Percentiles rank a stretch among this genome's conserved stretches.
Evolutionary conservation across 1,140 invertebrate species (phyloP).

Genomic region (Anastatus disparis): DNA sequence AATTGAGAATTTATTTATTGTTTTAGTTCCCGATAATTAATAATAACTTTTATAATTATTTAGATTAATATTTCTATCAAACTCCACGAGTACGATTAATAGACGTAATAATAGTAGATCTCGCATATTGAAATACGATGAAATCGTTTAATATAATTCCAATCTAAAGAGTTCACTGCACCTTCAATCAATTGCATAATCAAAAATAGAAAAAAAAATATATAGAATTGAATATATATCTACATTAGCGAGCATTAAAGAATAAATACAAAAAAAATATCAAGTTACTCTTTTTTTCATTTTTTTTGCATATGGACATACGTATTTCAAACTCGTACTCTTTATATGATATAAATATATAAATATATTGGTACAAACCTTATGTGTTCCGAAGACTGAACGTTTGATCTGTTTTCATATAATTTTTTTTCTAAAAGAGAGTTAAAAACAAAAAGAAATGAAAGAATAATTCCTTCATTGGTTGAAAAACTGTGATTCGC

Average conservation of each 20-base stretch:
- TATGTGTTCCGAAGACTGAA: slow-evolving; percentile 30
- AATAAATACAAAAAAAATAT: neutral
- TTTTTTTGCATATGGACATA: slow-evolving; percentile 19
- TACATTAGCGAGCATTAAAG: neutral
- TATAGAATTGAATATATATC: slow-evolving; percentile 33
- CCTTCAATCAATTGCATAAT: slow-evolving; percentile 33
- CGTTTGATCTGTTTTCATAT: neutral
- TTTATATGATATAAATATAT: slow-evolving; percentile 32
- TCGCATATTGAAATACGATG: slow-evolving; percentile 16
- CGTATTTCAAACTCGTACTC: slow-evolving; percentile 42
- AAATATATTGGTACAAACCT: slow-evolving; percentile 20
- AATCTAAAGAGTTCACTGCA: slow-evolving; percentile 21
- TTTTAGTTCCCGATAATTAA: too few relatives aligned
- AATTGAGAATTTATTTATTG: too few relatives aligned
- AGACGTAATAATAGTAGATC: neutral
- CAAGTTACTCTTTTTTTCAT: slow-evolving; percentile 4
- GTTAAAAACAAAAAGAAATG: slow-evolving; percentile 1
- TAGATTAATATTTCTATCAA: too few relatives aligned
- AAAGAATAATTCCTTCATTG: neutral
- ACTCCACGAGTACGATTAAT: slow-evolving; percentile 7
- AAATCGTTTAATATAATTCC: slow-evolving; percentile 24
- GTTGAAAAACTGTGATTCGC: neutral
- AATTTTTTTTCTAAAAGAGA: too few relatives aligned
- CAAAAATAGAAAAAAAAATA: slow-evolving; percentile 24
- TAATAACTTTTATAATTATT: too few relatives aligned